Conservation (phyloP, 2,797 vertebrate species). For the Epinephelus coioides region DNA sequence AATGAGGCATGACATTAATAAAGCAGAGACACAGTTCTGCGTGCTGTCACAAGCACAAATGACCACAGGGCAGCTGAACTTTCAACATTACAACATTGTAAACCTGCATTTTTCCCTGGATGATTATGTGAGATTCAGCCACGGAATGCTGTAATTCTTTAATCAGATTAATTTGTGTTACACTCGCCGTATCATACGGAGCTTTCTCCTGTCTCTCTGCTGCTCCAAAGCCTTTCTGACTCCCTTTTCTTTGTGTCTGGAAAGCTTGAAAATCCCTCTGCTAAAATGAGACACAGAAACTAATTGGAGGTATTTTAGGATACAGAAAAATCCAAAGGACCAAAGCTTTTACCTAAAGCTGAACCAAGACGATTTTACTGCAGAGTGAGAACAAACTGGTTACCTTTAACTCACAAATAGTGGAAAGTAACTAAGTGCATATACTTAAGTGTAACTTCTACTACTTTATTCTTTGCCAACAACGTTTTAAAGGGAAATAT, state of each 20-base stretch:
- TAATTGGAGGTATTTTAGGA: slow-evolving; percentile 13
- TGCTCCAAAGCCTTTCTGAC: slow-evolving; percentile 32
- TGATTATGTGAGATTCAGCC: slow-evolving; percentile 66
- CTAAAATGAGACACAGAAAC: slow-evolving; percentile 9
- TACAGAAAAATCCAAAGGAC: neutral
- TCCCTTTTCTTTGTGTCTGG: slow-evolving; percentile 25
- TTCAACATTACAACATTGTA: slow-evolving; percentile 56
- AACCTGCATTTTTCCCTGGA: slow-evolving; percentile 64
- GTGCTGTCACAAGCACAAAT: slow-evolving; percentile 19
- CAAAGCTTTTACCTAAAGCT: neutral
- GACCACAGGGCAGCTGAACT: slow-evolving; percentile 36
- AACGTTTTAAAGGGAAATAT: too few relatives aligned
- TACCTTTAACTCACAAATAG: neutral
- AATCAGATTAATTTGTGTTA: slow-evolving; percentile 85
- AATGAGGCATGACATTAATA: slow-evolving; percentile 14
- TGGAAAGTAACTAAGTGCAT: neutral
- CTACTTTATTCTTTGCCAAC: neutral
- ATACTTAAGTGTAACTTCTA: neutral
- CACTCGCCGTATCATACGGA: slow-evolving; percentile 57
- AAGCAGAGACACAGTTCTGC: slow-evolving; percentile 5
- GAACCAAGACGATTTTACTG: neutral
- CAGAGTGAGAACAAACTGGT: neutral
- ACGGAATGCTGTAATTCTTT: slow-evolving; percentile 86
- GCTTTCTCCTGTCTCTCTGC: slow-evolving; percentile 55
- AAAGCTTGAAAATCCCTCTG: slow-evolving; percentile 11